Evolutionary conservation across 2,113 vertebrate species (phyloP), one percentile per base, ranked within the genome.

Genomic region (Daubentonia madagascariensis): DNA sequence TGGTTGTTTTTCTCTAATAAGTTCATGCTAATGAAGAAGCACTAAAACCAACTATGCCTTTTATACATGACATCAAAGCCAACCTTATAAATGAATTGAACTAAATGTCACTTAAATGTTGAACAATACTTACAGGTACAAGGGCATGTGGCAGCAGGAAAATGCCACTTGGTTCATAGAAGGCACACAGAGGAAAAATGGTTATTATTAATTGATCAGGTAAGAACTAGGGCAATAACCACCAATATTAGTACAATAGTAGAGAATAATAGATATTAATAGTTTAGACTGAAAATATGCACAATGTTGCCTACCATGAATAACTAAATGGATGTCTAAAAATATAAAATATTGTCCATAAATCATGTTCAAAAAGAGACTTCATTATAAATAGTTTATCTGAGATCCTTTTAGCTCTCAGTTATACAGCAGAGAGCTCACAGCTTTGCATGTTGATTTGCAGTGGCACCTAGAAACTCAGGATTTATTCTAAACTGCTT

Each of bases 401-500:
- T 92, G 43, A 65, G 30, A 40, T 81, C 50, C 4, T 43, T 94
- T 89, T 9, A 65, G 75, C 52, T 97, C 79, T 78, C 13, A n/a
- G 37, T 45, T 97, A 92, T 63, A 45, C 54, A 97, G 79, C 70
- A 61, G 70, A 94, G 67, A 91, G 92, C 90, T 98, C 91, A 83
- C 67, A 87, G 86, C 75, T 96, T 91, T 96, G 93, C 52, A 79
- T 70, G 65, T 54, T 75, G 92, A 94, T 73, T 65, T 63, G 18
- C 28, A n/a, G 3, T 2, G 8, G 76, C 85, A 65, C 97, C 96
- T 92, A 95, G 81, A 97, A 91, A 57, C 84, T 83, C 91, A 97
- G 88, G 94, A 68, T 94, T 85, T 85, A 85, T 98, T 78, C 85
- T 93, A 97, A 98, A 92, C 84, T 94, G 0, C 76, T 96, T 65